phyloP scores from a whole-genome alignment of 2,888 invertebrate genomes.

The Catonia carolina region DNA sequence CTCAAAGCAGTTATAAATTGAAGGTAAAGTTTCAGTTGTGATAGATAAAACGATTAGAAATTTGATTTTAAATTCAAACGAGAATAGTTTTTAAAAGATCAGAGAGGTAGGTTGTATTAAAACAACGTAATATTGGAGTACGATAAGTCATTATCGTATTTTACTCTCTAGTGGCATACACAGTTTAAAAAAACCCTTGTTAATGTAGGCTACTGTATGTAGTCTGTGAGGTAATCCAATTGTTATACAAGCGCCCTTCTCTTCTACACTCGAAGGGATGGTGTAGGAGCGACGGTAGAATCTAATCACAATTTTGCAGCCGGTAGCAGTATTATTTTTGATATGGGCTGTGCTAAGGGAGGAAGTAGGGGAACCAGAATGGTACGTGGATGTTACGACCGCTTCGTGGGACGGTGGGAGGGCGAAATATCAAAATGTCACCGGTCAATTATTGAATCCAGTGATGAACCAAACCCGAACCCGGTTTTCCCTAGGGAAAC shows the following conservation, averaged over 20 bases:
- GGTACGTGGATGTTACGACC: slow-evolving; percentile 30
- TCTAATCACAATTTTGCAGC: slow-evolving; percentile 28
- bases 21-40: no score
- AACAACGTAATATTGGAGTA: slow-evolving; percentile 6
- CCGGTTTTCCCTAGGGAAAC: no score
- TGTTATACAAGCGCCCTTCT: slow-evolving; percentile 17
- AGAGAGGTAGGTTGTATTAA: slow-evolving; percentile 12
- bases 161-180: no score
- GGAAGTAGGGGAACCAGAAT: slow-evolving; percentile 23
- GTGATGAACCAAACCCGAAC: neutral
- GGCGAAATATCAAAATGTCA: slow-evolving; percentile 28
- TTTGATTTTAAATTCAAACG: no score
- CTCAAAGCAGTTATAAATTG: no score
- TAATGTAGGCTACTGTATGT: slow-evolving; percentile 10
- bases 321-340: slow-evolving; percentile 26
- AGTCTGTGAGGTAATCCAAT: slow-evolving; percentile 20
- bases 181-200: no score
- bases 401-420: slow-evolving; percentile 20
- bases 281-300: slow-evolving; percentile 20
- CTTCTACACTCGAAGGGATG: slow-evolving; percentile 1
- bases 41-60: no score
- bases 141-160: neutral
- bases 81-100: no score
- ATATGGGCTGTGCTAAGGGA: slow-evolving; percentile 18
- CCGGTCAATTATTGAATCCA: slow-evolving; percentile 32